Conservation (phyloP, 1,140 invertebrate genomes). For the Stegodyphus dumicola region DNA sequence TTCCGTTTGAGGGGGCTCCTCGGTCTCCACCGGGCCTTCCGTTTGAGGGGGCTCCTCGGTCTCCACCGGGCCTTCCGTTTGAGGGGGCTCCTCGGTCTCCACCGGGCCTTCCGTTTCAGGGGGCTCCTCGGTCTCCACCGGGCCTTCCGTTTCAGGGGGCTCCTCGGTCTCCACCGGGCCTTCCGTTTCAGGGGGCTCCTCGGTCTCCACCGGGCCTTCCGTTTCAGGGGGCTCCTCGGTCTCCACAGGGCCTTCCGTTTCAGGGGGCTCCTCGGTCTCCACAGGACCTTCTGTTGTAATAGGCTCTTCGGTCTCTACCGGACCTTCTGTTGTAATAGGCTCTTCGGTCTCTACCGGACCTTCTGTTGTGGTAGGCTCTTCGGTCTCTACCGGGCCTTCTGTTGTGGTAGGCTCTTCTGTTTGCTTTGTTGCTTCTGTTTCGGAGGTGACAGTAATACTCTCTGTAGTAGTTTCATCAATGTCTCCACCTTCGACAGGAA, state of each 20-base stretch:
- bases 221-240: no score
- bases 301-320: not conserved
- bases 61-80: not conserved
- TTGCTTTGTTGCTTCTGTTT: not conserved
- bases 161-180: no score
- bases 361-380: not conserved
- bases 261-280: not conserved
- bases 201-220: no score
- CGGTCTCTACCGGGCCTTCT: not conserved
- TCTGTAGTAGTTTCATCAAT: not conserved
- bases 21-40: no score
- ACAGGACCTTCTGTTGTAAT: not conserved
- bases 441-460: not conserved
- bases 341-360: not conserved
- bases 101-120: no score
- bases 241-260: no score
- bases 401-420: not conserved
- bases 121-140: no score
- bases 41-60: not conserved
- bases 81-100: no score
- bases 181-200: no score
- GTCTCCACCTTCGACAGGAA: slow-evolving; percentile 22
- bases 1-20: no score
- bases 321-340: not conserved
- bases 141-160: no score